Conservation (phyloP, 92 coral and sea anemone genomes). For the Zoanthus solanderi region DNA sequence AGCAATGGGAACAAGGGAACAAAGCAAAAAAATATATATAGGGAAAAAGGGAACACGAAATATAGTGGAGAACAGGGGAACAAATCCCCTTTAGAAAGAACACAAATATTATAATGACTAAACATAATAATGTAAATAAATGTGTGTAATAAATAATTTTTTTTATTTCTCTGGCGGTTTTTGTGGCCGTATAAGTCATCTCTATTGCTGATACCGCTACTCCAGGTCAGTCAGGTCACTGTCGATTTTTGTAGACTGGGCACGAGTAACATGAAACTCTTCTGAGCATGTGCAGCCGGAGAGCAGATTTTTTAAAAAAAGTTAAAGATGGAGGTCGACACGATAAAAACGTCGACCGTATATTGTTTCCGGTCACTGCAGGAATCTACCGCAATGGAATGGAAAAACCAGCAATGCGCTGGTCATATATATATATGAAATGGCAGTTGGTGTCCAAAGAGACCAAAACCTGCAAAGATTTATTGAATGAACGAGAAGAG, state of each 20-base stretch:
- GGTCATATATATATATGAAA: constrained; percentile 24
- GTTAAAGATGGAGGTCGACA: background rate
- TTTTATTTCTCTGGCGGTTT: too few relatives aligned
- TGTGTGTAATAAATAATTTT: too few relatives aligned
- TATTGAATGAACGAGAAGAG: constrained; percentile 29
- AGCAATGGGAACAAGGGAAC: background rate
- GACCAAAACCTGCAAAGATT: constrained; percentile 16
- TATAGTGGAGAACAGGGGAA: constrained; percentile 1
- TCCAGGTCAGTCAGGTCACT: too few relatives aligned
- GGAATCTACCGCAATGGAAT: constrained; percentile 46
- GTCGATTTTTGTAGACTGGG: too few relatives aligned
- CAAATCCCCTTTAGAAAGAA: background rate
- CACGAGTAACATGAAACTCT: too few relatives aligned
- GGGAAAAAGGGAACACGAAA: background rate
- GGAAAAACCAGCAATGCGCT: constrained; percentile 53
- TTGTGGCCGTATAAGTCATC: too few relatives aligned
- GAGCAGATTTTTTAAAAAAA: too few relatives aligned
- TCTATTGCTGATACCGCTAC: too few relatives aligned
- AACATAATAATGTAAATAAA: too few relatives aligned
- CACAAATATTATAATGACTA: too few relatives aligned
- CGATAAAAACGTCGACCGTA: background rate
- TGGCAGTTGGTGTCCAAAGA: constrained; percentile 35
- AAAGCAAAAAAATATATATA: background rate
- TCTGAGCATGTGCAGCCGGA: too few relatives aligned
- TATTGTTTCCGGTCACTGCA: constrained; percentile 51